Base-by-base conservation (phyloP, 2,113 vertebrate genomes). In the Benitochromis conjunctus region DNA sequence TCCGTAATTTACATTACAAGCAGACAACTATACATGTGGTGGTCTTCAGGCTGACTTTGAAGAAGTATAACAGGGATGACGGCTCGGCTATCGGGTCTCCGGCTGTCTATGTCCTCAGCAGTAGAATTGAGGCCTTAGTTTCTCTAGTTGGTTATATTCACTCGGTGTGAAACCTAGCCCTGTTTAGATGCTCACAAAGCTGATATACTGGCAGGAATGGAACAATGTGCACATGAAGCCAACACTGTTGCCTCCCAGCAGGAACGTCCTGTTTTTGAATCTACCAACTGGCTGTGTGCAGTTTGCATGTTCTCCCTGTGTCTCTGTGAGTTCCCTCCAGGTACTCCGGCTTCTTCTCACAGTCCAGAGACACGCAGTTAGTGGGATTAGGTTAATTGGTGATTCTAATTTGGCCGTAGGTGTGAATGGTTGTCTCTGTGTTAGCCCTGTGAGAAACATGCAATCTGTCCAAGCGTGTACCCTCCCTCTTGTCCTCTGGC, bases 1-100 rank as follows among this genome's bases (percentile, higher is more conserved):
- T 36, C 18, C 0, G 0, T 36, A 0, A 69, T 69, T 43, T 24
- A 69, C 64, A 26, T 69, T 69, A 69, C 41, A 69, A 43, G n/a
- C 24, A 69, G n/a, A n/a, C 64, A 24, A 9, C 64, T 43, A 69
- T n/a, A 5, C 62, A 41, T 3, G 4, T 3, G 31, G 9, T 7
- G 18, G 12, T 64, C 60, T 36, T 64, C 6, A 64, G n/a, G 18
- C 9, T 36, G 0, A 11, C 3, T 10, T 41, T 10, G 10, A 41
- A 41, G 3, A 41, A 41, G 38, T 0, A 3, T 66, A 41, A 66
- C 21, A 1, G 2, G 6, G 36, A 21, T 38, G 34, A 66, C 4
- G 0, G 62, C 62, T 66, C 0, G 0, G 62, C 21, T 41, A 41
- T 41, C 19, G 0, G 2, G 62, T 0, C 34, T 41, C 11, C 2